A percentile compares a stretch with the other conserved stretches of the same genome.
Conservation (phyloP, 2,888 invertebrate species). For the Parnassius mnemosyne region DNA sequence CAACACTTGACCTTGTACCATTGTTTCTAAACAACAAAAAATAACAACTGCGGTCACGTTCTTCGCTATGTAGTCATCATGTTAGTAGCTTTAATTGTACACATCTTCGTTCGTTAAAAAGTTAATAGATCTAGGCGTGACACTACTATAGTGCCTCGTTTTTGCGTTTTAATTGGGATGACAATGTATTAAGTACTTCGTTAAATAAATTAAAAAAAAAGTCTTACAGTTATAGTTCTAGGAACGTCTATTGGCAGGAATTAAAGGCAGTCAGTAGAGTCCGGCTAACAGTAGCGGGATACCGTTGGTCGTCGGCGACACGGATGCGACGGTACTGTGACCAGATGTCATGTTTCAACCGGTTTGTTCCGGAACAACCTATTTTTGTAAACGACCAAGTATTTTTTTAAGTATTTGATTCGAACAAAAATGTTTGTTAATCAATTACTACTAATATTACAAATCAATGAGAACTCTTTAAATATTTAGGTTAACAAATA, state of each 20-base stretch:
- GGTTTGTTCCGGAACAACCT: constrained; percentile 36
- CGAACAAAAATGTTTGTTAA: no score
- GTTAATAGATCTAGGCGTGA: no score
- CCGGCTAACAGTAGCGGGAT: constrained; percentile 50
- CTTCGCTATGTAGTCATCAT: constrained; percentile 2
- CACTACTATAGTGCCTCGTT: neutral
- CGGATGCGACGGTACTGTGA: constrained; percentile 31
- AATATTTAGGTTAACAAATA: no score
- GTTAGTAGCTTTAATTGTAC: neutral
- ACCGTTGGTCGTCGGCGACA: constrained; percentile 48
- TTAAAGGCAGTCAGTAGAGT: constrained; percentile 49
- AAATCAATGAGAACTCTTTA: no score
- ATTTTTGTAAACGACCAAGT: constrained; percentile 28
- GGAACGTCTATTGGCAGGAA: constrained; percentile 50
- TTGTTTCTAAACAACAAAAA: constrained; percentile 6
- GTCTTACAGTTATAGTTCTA: constrained; percentile 35
- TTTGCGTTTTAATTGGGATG: neutral
- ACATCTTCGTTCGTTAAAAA: neutral
- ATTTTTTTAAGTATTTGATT: no score
- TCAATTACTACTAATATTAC: no score
- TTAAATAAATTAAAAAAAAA: constrained; percentile 2
- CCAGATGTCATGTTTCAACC: constrained; percentile 28
- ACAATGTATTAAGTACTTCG: constrained; percentile 7
- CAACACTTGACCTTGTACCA: constrained; percentile 51
- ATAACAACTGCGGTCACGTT: neutral